phyloP scores from a whole-genome alignment of 2,888 invertebrate species.

The Tachystola acroxantha region DNA sequence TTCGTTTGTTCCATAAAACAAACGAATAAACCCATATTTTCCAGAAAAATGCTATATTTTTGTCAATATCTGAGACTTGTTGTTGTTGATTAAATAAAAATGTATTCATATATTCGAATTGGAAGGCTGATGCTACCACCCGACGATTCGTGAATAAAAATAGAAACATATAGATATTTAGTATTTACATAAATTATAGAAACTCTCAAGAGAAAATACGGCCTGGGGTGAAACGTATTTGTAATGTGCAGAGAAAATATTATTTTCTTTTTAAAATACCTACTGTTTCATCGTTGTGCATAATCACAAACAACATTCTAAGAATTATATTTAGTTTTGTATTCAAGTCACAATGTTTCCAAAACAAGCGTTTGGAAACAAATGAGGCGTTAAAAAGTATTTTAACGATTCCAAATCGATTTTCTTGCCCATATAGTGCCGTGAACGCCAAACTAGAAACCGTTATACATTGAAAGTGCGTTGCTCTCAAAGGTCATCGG shows the following conservation, averaged over 20 bases:
- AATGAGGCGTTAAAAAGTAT: constrained; percentile 1
- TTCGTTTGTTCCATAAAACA: too few species aligned
- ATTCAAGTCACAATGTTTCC: too few species aligned
- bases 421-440: constrained; percentile 30
- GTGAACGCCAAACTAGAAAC: constrained; percentile 29
- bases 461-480: constrained; percentile 56
- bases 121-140: constrained; percentile 28
- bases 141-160: constrained; percentile 36
- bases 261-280: too few species aligned
- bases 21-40: too few species aligned
- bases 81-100: background rate
- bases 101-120: constrained; percentile 37
- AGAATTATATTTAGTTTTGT: too few species aligned
- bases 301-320: too few species aligned
- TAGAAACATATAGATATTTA: constrained; percentile 36
- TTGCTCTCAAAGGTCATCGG: constrained; percentile 50
- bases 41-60: background rate
- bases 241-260: too few species aligned
- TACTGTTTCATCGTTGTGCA: too few species aligned
- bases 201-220: constrained; percentile 14
- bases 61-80: background rate
- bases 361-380: background rate
- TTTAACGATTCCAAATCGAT: constrained; percentile 24
- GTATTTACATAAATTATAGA: constrained; percentile 28
- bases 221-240: too few species aligned